Conservation (phyloP, 2,113 vertebrate species). For the Peromyscus californicus region DNA sequence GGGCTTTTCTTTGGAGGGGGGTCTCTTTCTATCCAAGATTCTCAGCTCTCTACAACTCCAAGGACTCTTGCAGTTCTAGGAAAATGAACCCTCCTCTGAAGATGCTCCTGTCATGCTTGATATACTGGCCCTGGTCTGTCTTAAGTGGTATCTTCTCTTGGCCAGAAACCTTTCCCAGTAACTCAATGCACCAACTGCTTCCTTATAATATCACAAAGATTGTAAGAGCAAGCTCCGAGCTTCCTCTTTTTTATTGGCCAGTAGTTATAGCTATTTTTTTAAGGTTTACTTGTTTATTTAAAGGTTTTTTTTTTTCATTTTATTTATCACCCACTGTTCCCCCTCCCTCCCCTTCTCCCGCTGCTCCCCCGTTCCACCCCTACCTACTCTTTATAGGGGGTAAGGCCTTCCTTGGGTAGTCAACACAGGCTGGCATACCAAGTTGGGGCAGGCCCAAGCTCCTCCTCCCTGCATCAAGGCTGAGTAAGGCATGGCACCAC, state of each 20-base stretch:
- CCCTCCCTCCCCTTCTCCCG: no score
- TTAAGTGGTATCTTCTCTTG: not conserved
- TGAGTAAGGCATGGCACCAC: no score
- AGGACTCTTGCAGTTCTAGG: not conserved
- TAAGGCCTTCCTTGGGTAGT: no score
- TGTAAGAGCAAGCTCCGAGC: not conserved
- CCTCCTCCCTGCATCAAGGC: no score
- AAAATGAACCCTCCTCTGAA: not conserved
- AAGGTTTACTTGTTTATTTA: no score
- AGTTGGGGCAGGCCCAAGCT: no score
- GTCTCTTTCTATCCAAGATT: not conserved
- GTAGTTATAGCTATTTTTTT: not conserved
- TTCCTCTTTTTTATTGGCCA: not conserved
- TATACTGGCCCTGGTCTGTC: not conserved
- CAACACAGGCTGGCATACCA: no score
- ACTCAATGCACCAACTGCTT: not conserved
- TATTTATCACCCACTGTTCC: no score
- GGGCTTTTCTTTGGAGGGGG: not conserved
- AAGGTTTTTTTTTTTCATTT: no score
- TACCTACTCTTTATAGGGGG: no score
- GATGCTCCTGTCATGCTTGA: not conserved
- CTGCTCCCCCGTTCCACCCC: no score
- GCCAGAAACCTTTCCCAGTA: not conserved
- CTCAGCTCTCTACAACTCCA: not conserved
- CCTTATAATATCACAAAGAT: not conserved